Percentiles rank a stretch among this genome's conserved stretches.
phyloP scores from a whole-genome alignment of 2,888 invertebrate species.

The Zaprionus bogoriensis region DNA sequence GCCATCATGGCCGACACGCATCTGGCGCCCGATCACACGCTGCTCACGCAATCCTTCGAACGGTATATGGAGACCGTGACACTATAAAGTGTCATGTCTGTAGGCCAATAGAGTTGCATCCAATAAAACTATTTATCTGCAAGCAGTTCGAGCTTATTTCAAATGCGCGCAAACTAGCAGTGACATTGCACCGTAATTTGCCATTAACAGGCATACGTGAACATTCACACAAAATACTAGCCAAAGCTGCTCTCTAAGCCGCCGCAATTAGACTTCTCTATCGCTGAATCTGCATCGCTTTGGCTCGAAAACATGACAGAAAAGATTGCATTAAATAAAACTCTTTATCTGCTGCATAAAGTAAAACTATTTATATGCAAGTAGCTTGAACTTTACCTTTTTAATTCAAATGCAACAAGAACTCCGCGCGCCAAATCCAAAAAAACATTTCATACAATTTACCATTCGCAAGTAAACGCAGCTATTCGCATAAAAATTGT shows the following conservation, averaged over 20 bases:
- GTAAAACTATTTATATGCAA: too few relatives aligned
- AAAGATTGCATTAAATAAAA: too few relatives aligned
- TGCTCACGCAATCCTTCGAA: slow-evolving; percentile 80
- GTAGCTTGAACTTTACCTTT: too few relatives aligned
- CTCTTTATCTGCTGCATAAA: too few relatives aligned
- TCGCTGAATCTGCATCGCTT: too few relatives aligned
- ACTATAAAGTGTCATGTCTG: slow-evolving; percentile 21
- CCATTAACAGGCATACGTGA: too few relatives aligned
- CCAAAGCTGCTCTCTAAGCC: not conserved
- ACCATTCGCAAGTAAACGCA: slow-evolving; percentile 9
- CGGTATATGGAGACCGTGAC: slow-evolving; percentile 78
- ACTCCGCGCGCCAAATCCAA: not conserved
- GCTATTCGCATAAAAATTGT: slow-evolving; percentile 3
- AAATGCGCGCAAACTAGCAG: too few relatives aligned
- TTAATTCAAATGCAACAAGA: too few relatives aligned
- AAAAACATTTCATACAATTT: not conserved
- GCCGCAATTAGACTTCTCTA: too few relatives aligned
- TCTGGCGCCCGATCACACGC: slow-evolving; percentile 80
- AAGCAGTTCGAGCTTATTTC: not conserved
- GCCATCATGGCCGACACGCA: slow-evolving; percentile 82
- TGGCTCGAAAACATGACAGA: too few relatives aligned
- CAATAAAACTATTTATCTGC: not conserved
- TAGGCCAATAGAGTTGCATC: not conserved
- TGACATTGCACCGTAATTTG: too few relatives aligned
- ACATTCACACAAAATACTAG: too few relatives aligned